Percentiles rank a stretch among this genome's conserved stretches.
Conservation (phyloP, 2,888 invertebrate species). For the Eupithecia exiguata region DNA sequence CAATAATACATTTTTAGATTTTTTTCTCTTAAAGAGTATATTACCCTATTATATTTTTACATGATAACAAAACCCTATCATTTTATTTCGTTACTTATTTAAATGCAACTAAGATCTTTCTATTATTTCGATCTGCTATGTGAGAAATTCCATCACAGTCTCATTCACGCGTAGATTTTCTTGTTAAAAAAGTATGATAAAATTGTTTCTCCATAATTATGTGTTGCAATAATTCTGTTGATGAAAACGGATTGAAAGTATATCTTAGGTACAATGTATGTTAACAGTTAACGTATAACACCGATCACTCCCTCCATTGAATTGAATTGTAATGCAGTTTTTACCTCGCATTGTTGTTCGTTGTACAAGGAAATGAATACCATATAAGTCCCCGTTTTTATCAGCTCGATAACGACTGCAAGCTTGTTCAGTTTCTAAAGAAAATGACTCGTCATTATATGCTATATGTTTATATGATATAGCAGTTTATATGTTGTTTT, state of each 20-base stretch:
- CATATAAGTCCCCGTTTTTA: conserved; percentile 3
- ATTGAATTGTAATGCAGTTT: conserved; percentile 11
- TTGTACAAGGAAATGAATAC: conserved; percentile 7
- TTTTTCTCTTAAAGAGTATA: no score
- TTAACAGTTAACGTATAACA: conserved; percentile 1
- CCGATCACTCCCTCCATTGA: conserved; percentile 10
- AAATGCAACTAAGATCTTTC: no score
- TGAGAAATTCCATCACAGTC: no score
- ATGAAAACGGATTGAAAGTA: not conserved
- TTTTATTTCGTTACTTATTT: no score
- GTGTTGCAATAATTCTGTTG: not conserved
- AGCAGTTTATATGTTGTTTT: no score
- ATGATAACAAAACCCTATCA: no score
- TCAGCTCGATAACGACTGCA: not conserved
- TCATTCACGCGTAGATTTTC: no score
- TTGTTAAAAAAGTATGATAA: not conserved
- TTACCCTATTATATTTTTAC: no score
- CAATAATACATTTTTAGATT: no score
- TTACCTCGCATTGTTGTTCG: conserved; percentile 1
- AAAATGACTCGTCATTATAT: not conserved
- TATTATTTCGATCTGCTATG: no score
- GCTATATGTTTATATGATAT: no score
- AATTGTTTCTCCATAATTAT: not conserved
- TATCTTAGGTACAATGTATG: not conserved
- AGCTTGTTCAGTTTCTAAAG: not conserved